These are phyloP conservation scores for Deroplatys truncata DNA, from an alignment of 2,888 invertebrate species.

Conservation along the genomic window DNA sequence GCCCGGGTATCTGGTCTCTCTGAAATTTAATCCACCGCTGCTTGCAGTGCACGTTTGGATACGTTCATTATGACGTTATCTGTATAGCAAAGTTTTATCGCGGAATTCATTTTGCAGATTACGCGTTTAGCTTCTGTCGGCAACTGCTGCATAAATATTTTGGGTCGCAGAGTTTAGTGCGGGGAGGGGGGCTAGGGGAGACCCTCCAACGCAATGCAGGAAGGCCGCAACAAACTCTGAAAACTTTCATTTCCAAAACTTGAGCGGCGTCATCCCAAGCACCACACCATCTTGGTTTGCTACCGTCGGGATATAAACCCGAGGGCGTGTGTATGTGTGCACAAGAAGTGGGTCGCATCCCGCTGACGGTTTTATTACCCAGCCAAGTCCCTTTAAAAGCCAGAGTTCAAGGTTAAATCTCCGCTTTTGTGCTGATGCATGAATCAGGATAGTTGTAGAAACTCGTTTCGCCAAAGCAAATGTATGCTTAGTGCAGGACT, in stretches of 20 bases:
- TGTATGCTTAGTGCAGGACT: background rate
- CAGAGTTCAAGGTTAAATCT: background rate
- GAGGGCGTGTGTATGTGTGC: background rate
- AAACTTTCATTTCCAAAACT: background rate
- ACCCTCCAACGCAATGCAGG: background rate
- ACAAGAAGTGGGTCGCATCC: background rate
- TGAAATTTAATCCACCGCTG: background rate
- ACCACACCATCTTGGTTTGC: constrained; percentile 4
- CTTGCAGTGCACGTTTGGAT: background rate
- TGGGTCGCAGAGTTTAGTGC: no score
- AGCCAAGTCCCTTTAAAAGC: background rate
- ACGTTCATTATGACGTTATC: background rate
- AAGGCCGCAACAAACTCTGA: background rate
- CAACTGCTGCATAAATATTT: background rate
- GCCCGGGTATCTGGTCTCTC: no score
- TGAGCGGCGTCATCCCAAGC: background rate
- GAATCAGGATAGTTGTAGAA: background rate
- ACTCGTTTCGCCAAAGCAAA: background rate
- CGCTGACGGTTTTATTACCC: background rate
- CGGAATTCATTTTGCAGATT: background rate
- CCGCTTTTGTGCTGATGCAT: background rate
- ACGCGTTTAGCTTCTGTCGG: background rate
- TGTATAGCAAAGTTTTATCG: background rate
- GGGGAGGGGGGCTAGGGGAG: background rate
- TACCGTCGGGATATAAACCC: background rate